Evolutionary conservation across 2,888 invertebrate genomes (phyloP), one percentile per base, ranked within the genome.

Genomic region (Ariolimax columbianus): DNA sequence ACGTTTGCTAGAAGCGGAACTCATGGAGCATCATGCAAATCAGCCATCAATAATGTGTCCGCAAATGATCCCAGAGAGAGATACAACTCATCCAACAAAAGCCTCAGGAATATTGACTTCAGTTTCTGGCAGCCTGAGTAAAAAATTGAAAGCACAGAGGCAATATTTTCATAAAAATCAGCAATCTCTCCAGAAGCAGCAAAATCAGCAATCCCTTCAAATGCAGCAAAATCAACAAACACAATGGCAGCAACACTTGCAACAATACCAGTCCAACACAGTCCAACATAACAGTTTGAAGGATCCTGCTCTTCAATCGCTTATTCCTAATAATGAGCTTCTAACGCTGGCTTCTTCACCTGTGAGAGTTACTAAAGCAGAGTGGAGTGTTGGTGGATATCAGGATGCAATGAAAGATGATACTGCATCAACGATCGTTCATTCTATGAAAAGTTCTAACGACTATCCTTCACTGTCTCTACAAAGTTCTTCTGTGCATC

Each of bases 1-100:
- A 30, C 89, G 89, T 78, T 84, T 89, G 55, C 14, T 86, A 9
- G 86, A 86, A 63, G 75, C 75, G 23, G 84, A 80, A 40, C 55
- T 47, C 0, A 4, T 36, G 51, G 77, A 83, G 51, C 47, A 83
- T 66, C 40, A 77, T 33, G 11, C 26, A 26, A 70, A 33, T 47
- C 80, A 70, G 51, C 19, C 59, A 38, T 43, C 66, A 38, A 23
- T 77, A 9, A n/a, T 40, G 43, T 55, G 38, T 19, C 85, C 82
- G 36, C 85, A 85, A 47, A 77, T 82, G 68, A 66, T 85, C 43
- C 82, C 85, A n/a, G 85, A 85, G 43, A 63, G 82, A 77, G 84
- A 84, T n/a, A 59, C 55, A 17, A 78, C 14, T 3, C 26, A 26
- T 26, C 43, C 72, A 19, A 36, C 14, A n/a, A 40, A 38, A 17